Evolutionary conservation across 2,113 vertebrate genomes (phyloP), one percentile per base, ranked within the genome.

Genomic region (Chunga burmeisteri): DNA sequence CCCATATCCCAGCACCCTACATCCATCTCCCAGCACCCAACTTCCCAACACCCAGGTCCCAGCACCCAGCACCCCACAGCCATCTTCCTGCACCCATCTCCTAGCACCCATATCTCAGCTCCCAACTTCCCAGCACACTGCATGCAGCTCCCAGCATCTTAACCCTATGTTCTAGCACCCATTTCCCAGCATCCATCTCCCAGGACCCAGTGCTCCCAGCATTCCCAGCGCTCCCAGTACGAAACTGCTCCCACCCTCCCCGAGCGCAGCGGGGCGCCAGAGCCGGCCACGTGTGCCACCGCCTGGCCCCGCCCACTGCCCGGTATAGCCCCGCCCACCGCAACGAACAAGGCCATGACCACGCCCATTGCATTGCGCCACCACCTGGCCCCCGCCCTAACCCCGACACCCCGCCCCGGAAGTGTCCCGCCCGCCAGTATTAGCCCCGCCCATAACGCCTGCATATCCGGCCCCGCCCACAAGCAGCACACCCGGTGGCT

Each of bases 291-390:
- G 32, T 8, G 74, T 0, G 15, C 18, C 13, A 16, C 16, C 2
- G 4, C 26, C 3, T 9, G 67, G 25, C 86, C 55, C 22, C 86
- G 66, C 91, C 91, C 78, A 38, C 47, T 2, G 10, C 11, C 21
- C 4, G 11, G 0, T 2, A 8, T 8, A 34, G 16, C 58, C 68
- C 16, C 70, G 25, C 75, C 75, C 58, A 53, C 22, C 11, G 4
- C 9, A 1, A 10, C 47, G 0, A 4, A 59, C 23, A 1, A 30
- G 11, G 44, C 0, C 0, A 3, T 44, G 42, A 1, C 6, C 44
- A 2, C 87, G 61, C 87, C 84, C 72, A 23, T 20, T 4, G 4
- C 20, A 2, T 3, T 16, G 27, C 42, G 10, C 21, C 16, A 10
- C 27, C 3, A 4, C 13, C 25, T 40, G n/a, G 49, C 40, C n/a